phyloP scores from a whole-genome alignment of 2,888 invertebrate genomes.

The Drepana falcataria region DNA sequence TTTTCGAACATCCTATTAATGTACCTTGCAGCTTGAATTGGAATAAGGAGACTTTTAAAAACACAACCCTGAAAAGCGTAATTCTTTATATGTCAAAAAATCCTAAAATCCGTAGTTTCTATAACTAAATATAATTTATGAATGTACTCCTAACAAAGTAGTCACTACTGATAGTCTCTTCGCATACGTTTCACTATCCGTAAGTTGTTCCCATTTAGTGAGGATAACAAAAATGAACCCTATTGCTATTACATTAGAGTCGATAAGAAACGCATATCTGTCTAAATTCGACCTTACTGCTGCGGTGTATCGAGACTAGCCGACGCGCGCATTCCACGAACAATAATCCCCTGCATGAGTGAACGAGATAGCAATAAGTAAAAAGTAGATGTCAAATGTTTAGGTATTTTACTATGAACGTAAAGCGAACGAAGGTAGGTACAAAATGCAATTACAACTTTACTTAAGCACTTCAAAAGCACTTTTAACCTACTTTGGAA shows the following conservation, averaged over 20 bases:
- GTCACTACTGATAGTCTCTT: constrained; percentile 69
- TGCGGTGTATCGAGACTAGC: constrained; percentile 62
- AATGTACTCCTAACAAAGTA: constrained; percentile 72
- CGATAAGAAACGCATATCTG: constrained; percentile 10
- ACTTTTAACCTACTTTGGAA: constrained; percentile 61
- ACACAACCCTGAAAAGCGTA: neutral
- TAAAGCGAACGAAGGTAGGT: constrained; percentile 69
- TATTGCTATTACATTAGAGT: constrained; percentile 25
- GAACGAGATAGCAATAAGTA: constrained; percentile 63
- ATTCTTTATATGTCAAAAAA: neutral
- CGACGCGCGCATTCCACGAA: constrained; percentile 77
- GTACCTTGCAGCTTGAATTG: constrained; percentile 15
- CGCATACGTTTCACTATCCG: constrained; percentile 28
- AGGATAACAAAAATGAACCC: constrained; percentile 34
- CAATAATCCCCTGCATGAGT: constrained; percentile 64
- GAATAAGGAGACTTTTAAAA: constrained; percentile 1
- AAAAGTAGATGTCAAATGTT: constrained; percentile 76
- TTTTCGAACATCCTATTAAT: constrained; percentile 48
- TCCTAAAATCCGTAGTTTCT: constrained; percentile 8
- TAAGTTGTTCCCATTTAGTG: constrained; percentile 19
- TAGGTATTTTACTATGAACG: constrained; percentile 73
- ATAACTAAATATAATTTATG: constrained; percentile 63
- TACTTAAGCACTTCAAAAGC: constrained; percentile 68
- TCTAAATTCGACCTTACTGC: constrained; percentile 40
- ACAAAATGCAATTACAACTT: constrained; percentile 69